Evolutionary conservation across 1,140 invertebrate species (phyloP), one percentile per base, ranked within the genome.

Genomic region (Eciton burchellii): DNA sequence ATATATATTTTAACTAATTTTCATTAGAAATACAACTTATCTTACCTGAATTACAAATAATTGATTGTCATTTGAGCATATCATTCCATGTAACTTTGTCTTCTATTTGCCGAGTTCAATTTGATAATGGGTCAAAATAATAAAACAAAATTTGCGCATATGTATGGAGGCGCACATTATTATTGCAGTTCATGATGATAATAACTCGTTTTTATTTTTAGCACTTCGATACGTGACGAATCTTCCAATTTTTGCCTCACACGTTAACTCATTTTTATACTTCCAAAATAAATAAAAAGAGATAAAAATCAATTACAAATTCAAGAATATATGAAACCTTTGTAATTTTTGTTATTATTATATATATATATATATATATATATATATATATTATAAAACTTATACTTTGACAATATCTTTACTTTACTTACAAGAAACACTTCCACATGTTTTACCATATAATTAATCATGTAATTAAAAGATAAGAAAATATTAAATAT

Each of bases 1-100:
- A 92, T 85, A 92, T 87, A 92, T 92, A 91, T 89, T 91, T 91
- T 89, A 89, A 91, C 66, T 88, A 79, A 91, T 84, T 92, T 91
- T 88, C 66, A 89, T 90, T 91, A 87, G 81, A 91, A 90, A 91
- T 90, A 91, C 68, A 90, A 84, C 29, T 84, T 90, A 86, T 91
- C 87, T 88, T 90, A 91, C 76, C 81, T 76, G 76, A 88, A 74
- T 1, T 57, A 26, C 62, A 71, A 62, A 47, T 43, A 82, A 83
- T 45, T 24, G 11, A 88, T 65, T 87, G 60, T 82, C 81, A 49
- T 70, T 84, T 86, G 76, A 83, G 56, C 43, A 24, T 49, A 57
- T 73, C 71, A 60, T 65, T 84, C 52, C 41, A 70, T 19, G 57
- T 63, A 66, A 45, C 6, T 62, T 45, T 35, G 11, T 65, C 41